These are phyloP conservation scores for Forbesichthys agassizii DNA, from an alignment of 2,113 vertebrate genomes.

Conservation along the genomic window DNA sequence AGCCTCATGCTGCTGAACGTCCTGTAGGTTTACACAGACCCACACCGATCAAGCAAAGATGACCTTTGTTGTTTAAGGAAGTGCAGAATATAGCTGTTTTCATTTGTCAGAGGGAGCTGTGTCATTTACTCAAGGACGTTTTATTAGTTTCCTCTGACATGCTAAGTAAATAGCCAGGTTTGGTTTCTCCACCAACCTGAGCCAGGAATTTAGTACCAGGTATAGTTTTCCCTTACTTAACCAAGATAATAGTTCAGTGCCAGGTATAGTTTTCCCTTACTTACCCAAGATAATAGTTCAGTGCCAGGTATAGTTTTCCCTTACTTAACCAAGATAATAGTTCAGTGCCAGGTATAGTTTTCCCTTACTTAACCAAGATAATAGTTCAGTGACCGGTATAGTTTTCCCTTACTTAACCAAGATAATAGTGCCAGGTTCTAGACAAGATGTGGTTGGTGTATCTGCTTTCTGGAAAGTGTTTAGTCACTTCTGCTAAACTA, in stretches of 20 bases:
- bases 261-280: not conserved
- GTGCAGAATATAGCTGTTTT: not conserved
- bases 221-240: too few relatives aligned
- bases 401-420: not conserved
- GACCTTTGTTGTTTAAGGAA: constrained; percentile 14
- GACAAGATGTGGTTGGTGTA: not conserved
- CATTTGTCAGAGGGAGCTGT: not conserved
- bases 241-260: too few relatives aligned
- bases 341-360: too few relatives aligned
- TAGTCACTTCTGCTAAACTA: not conserved
- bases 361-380: not conserved
- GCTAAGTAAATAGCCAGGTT: not conserved
- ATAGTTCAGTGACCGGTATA: not conserved
- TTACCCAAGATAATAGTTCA: not conserved
- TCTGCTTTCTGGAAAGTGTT: not conserved
- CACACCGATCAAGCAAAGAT: constrained; percentile 32
- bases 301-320: not conserved
- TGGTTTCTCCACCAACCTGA: too few relatives aligned
- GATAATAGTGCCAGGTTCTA: too few relatives aligned
- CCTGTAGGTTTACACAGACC: constrained; percentile 2
- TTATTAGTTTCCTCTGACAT: too few relatives aligned
- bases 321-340: too few relatives aligned
- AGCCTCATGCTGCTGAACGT: not conserved
- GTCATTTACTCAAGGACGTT: not conserved
- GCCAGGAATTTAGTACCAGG: too few relatives aligned